These are phyloP conservation scores for Sebastolobus alascanus DNA, from an alignment of 2,797 vertebrate genomes.

Conservation along the genomic window DNA sequence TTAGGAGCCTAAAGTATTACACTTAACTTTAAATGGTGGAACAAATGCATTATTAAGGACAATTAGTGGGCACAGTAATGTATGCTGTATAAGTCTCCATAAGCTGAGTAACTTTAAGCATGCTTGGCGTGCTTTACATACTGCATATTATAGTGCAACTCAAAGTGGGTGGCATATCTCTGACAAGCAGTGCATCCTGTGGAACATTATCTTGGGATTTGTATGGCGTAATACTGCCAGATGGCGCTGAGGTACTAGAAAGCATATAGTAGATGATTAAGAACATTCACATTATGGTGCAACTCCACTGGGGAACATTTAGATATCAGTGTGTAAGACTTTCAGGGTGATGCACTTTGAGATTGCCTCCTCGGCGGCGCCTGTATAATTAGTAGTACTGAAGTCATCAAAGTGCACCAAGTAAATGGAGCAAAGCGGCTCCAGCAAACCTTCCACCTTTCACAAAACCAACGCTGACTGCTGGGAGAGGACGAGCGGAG, in stretches of 20 bases:
- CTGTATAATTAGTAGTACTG: constrained; percentile 70
- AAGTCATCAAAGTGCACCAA: constrained; percentile 68
- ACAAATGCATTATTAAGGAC: constrained; percentile 17
- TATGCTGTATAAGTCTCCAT: constrained; percentile 6
- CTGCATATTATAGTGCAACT: constrained; percentile 14
- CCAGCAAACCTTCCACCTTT: constrained; percentile 47
- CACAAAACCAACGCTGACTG: constrained; percentile 16
- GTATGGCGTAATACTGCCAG: constrained; percentile 40
- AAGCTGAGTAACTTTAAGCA: constrained; percentile 9
- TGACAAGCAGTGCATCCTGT: constrained; percentile 31
- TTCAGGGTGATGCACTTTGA: constrained; percentile 65
- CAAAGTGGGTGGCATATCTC: constrained; percentile 26
- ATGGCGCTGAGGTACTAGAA: constrained; percentile 47
- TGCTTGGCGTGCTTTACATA: constrained; percentile 19
- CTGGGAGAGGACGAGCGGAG: neutral
- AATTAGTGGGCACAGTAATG: constrained; percentile 6
- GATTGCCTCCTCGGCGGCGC: constrained; percentile 64
- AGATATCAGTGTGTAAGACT: constrained; percentile 55
- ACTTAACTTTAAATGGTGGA: constrained; percentile 12
- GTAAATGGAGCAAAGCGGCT: constrained; percentile 68
- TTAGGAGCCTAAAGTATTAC: neutral
- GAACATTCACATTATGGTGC: constrained; percentile 54
- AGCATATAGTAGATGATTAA: constrained; percentile 48
- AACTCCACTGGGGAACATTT: constrained; percentile 61
- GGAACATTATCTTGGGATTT: constrained; percentile 32